Conservation (phyloP, 1,140 invertebrate genomes). For the Calliopsis andreniformis region DNA sequence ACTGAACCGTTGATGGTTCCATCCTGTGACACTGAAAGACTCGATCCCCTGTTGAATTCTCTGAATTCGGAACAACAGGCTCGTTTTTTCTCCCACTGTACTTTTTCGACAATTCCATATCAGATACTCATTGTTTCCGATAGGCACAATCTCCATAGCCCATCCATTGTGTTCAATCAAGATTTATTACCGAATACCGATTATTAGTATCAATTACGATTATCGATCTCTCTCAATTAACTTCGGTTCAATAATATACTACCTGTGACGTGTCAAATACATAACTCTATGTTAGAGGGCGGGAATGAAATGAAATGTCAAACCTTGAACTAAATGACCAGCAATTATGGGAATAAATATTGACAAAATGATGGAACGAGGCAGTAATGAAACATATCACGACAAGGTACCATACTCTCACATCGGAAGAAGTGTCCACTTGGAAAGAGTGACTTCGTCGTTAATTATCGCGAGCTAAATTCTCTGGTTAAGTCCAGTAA, state of each 20-base stretch:
- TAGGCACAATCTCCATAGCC: neutral
- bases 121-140: neutral
- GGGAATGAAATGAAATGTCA: neutral
- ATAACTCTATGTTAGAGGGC: neutral
- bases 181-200: slow-evolving; percentile 3
- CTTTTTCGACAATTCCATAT: neutral
- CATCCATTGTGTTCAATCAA: neutral
- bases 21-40: slow-evolving; percentile 33
- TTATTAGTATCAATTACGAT: slow-evolving; percentile 9
- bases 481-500: slow-evolving; percentile 52
- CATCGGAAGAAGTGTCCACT: neutral
- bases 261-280: neutral
- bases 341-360: neutral
- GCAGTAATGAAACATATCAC: neutral
- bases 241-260: too few relatives aligned
- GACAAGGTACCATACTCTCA: too few relatives aligned
- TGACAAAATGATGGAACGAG: neutral
- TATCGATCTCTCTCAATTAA: neutral
- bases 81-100: neutral
- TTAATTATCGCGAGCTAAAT: slow-evolving; percentile 59
- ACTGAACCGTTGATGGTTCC: slow-evolving; percentile 33
- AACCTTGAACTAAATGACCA: too few relatives aligned
- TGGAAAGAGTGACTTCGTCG: slow-evolving; percentile 9
- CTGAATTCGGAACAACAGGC: slow-evolving; percentile 18
- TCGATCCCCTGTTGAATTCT: slow-evolving; percentile 4